Percentiles rank a stretch among this genome's conserved stretches.
phyloP scores from a whole-genome alignment of 2,797 vertebrate genomes.

The Xenentodon cancila region DNA sequence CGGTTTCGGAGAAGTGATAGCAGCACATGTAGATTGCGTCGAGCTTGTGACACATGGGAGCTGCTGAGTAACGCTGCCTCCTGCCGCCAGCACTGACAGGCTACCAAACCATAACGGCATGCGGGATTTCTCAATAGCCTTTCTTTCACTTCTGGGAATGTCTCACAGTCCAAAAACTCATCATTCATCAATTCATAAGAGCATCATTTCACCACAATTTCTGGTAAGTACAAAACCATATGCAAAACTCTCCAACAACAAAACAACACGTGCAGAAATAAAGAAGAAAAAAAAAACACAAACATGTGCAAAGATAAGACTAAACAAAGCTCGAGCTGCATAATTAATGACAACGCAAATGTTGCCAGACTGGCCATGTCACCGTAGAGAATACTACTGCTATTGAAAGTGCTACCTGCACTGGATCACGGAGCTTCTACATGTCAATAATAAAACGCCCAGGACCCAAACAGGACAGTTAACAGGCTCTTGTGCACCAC shows the following conservation, averaged over 20 bases:
- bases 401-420: slow-evolving; percentile 8
- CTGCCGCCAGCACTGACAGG: slow-evolving; percentile 61
- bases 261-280: background rate
- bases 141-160: slow-evolving; percentile 30
- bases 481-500: too few relatives aligned
- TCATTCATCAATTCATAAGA: background rate
- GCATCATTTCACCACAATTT: slow-evolving; percentile 14
- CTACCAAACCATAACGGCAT: slow-evolving; percentile 65
- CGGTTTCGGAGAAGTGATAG: slow-evolving; percentile 77
- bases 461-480: too few relatives aligned
- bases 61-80: slow-evolving; percentile 77
- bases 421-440: slow-evolving; percentile 23
- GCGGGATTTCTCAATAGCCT: slow-evolving; percentile 58
- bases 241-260: background rate
- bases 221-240: slow-evolving; percentile 14
- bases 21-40: slow-evolving; percentile 43
- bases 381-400: slow-evolving; percentile 57
- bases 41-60: slow-evolving; percentile 67
- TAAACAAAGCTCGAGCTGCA: slow-evolving; percentile 14
- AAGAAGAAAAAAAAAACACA: background rate
- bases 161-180: slow-evolving; percentile 44
- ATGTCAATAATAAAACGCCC: slow-evolving; percentile 34
- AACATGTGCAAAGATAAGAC: slow-evolving; percentile 9
- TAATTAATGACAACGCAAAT: slow-evolving; percentile 1
- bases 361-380: slow-evolving; percentile 39